phyloP scores from a whole-genome alignment of 2,113 vertebrate genomes.

The Myotis lucifugus region DNA sequence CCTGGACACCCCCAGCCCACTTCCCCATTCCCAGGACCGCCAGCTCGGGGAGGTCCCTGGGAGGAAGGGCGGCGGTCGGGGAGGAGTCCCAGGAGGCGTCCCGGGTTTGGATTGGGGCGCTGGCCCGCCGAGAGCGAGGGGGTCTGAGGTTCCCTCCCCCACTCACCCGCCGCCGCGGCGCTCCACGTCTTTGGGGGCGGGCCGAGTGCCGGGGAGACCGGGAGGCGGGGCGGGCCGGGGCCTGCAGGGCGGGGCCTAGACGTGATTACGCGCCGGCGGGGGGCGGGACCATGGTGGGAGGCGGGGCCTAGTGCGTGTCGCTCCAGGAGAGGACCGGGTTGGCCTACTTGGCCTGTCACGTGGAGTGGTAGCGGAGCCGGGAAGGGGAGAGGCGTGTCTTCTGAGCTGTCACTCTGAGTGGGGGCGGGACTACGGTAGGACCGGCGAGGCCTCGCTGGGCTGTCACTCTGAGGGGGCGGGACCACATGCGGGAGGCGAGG shows the following conservation, averaged over 20 bases:
- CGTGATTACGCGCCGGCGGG: not conserved
- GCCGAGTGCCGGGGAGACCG: not conserved
- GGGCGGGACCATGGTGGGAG: not conserved
- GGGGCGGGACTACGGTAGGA: not conserved
- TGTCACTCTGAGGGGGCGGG: not conserved
- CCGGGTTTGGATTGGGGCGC: not conserved
- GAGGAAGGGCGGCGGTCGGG: not conserved
- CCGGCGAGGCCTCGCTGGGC: not conserved
- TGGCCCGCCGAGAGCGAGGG: rapidly evolving
- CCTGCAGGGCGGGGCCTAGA: not conserved
- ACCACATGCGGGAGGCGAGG: not conserved
- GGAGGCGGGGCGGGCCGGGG: not conserved
- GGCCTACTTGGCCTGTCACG: rapidly evolving
- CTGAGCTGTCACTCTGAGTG: not conserved
- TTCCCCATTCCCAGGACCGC: not conserved
- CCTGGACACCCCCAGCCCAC: not conserved
- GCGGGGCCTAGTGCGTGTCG: not conserved
- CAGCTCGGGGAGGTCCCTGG: not conserved
- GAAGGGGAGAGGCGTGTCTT: not conserved
- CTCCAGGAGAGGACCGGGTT: rapidly evolving
- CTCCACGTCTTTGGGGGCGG: constrained; percentile 66
- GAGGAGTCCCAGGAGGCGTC: not conserved
- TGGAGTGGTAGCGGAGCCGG: rapidly evolving
- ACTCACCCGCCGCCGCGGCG: constrained; percentile 73
- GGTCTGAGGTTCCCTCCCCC: not conserved